These are phyloP conservation scores for Desmophyllum pertusum DNA, from an alignment of 92 coral and sea anemone genomes.

Conservation along the genomic window DNA sequence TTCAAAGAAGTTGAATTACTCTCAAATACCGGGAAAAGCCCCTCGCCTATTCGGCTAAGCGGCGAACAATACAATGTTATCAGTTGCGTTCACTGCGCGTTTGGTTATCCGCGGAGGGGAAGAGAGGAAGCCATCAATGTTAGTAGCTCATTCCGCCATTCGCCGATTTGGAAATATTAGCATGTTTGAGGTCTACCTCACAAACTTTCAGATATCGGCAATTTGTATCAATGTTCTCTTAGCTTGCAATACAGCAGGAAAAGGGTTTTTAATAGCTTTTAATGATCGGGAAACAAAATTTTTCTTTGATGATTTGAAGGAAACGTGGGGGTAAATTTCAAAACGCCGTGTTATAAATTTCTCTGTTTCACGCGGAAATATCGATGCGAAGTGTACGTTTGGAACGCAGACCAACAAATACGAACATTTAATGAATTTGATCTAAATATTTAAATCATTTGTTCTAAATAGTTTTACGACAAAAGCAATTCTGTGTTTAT, in stretches of 20 bases:
- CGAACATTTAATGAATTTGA: not conserved
- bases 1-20: not conserved
- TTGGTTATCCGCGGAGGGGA: constrained; percentile 29
- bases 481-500: constrained; percentile 14
- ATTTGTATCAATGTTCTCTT: not conserved
- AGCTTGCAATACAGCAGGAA: not conserved
- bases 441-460: constrained; percentile 12
- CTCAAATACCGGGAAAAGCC: constrained; percentile 7
- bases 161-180: not conserved
- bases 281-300: not conserved
- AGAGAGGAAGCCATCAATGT: constrained; percentile 18
- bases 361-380: not conserved
- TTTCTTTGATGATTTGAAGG: not conserved
- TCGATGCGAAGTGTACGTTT: not conserved
- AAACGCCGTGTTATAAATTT: not conserved
- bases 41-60: not conserved
- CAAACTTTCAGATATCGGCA: not conserved
- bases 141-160: not conserved
- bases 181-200: constrained; percentile 16
- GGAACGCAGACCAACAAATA: not conserved
- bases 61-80: constrained; percentile 22
- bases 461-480: constrained; percentile 7
- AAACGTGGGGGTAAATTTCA: not conserved
- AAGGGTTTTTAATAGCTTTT: not conserved
- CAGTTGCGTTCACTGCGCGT: constrained; percentile 5